Evolutionary conservation across 2,113 vertebrate species (phyloP).

Genomic region (Gavia stellata): DNA sequence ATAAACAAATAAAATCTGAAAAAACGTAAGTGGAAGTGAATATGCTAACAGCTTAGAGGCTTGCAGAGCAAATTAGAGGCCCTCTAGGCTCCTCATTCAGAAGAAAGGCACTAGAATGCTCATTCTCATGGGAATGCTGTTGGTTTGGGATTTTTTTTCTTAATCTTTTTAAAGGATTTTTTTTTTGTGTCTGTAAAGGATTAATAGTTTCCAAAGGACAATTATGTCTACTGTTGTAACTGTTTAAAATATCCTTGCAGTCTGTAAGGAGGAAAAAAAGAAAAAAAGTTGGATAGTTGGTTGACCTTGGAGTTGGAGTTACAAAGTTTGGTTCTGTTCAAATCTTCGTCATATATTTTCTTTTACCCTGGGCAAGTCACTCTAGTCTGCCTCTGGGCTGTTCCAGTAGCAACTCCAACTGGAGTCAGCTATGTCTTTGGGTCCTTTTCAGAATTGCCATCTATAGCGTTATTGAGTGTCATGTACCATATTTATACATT

Average conservation of each 20-base stretch:
- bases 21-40: neutral
- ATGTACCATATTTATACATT: neutral
- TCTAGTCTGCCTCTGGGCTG: neutral
- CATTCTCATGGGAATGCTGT: neutral
- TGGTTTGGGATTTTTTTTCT: neutral
- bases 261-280: neutral
- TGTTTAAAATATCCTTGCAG: neutral
- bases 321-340: neutral
- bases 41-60: neutral
- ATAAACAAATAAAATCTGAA: neutral
- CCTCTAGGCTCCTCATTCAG: neutral
- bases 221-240: neutral
- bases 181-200: neutral
- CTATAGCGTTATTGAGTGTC: neutral
- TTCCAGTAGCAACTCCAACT: neutral
- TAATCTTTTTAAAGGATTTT: neutral
- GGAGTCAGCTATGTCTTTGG: neutral
- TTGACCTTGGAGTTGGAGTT: neutral
- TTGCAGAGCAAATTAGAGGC: neutral
- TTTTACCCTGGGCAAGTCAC: neutral
- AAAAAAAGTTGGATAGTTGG: neutral
- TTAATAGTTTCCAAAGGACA: neutral
- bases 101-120: neutral
- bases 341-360: neutral
- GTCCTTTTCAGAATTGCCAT: neutral